A percentile compares a stretch with the other conserved stretches of the same genome.
Conservation (phyloP, 2,113 vertebrate genomes). For the Gallinago jamesoni region DNA sequence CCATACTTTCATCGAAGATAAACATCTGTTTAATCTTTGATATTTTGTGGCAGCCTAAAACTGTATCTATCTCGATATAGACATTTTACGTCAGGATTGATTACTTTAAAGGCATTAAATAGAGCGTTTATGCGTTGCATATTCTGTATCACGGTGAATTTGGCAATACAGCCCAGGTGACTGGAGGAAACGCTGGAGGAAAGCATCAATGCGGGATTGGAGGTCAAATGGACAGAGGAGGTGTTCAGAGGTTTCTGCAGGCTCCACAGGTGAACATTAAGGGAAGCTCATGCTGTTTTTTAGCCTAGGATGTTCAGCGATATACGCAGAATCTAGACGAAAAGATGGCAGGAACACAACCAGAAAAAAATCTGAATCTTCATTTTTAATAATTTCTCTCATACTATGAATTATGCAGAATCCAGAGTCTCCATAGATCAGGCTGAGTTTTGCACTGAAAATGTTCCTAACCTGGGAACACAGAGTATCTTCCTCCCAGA, state of each 20-base stretch:
- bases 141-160: not conserved
- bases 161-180: not conserved
- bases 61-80: not conserved
- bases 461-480: not conserved
- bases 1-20: not conserved
- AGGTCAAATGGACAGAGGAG: not conserved
- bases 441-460: not conserved
- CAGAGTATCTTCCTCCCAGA: not conserved
- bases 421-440: not conserved
- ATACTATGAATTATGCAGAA: not conserved
- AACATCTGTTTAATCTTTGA: not conserved
- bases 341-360: not conserved
- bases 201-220: not conserved
- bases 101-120: not conserved
- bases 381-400: not conserved
- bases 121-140: not conserved
- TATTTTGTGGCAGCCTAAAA: not conserved
- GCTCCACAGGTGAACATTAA: not conserved
- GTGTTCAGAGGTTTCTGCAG: not conserved
- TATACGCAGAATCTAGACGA: not conserved
- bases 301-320: not conserved
- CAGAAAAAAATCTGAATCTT: not conserved
- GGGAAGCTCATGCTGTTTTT: not conserved
- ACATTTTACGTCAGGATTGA: not conserved
- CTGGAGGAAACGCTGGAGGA: not conserved